These are phyloP conservation scores for Drosophila macrospina DNA, from an alignment of 2,888 invertebrate species.

Conservation along the genomic window DNA sequence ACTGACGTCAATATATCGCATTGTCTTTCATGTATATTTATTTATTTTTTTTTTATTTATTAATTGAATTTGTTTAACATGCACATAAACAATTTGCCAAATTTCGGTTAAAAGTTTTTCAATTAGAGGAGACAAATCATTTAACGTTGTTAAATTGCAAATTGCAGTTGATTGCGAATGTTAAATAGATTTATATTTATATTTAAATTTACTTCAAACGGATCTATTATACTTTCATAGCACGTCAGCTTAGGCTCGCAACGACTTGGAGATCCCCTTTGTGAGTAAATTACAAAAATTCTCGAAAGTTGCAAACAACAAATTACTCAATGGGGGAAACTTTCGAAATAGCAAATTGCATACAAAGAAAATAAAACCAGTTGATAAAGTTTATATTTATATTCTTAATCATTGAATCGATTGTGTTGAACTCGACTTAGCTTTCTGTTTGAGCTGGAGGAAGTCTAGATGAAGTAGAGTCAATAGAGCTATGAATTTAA, in stretches of 20 bases:
- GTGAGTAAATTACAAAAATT: neutral
- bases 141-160: slow-evolving; percentile 57
- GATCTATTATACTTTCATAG: neutral
- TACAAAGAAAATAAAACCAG: too few relatives aligned
- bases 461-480: neutral
- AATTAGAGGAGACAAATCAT: slow-evolving; percentile 68
- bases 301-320: neutral
- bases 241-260: slow-evolving; percentile 27
- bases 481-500: neutral
- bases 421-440: neutral
- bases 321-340: neutral
- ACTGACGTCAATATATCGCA: slow-evolving; percentile 44
- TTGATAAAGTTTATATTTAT: neutral
- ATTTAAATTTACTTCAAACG: slow-evolving; percentile 23
- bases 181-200: slow-evolving; percentile 12
- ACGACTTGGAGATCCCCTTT: slow-evolving; percentile 7
- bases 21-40: slow-evolving; percentile 4
- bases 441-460: neutral
- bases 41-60: slow-evolving; percentile 1
- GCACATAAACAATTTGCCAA: slow-evolving; percentile 58
- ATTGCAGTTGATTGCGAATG: slow-evolving; percentile 66
- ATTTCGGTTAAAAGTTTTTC: slow-evolving; percentile 43
- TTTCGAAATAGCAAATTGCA: slow-evolving; percentile 7
- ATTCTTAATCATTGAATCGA: neutral
- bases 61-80: slow-evolving; percentile 49